phyloP scores from a whole-genome alignment of 2,888 invertebrate genomes.

The Cosmorhoe ocellata region DNA sequence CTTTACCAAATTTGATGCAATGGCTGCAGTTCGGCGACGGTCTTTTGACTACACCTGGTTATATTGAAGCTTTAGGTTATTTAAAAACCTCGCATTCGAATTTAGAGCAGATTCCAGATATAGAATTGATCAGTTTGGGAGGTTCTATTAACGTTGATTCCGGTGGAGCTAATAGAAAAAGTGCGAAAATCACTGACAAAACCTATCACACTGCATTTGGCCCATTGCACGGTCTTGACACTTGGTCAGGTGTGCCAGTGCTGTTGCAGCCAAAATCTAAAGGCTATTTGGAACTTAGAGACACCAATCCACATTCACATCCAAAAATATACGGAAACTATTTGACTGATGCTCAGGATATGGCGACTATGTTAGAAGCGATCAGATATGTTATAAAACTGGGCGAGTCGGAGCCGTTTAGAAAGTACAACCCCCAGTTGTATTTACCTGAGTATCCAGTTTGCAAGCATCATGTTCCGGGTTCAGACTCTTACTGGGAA shows the following conservation, averaged over 20 bases:
- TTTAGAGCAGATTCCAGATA: conserved; percentile 83
- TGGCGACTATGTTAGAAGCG: conserved; percentile 82
- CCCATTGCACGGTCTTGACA: conserved; percentile 80
- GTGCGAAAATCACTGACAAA: conserved; percentile 81
- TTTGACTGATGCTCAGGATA: conserved; percentile 85
- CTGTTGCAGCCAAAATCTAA: conserved; percentile 88
- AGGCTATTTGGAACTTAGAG: conserved; percentile 86
- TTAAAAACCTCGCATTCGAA: conserved; percentile 82
- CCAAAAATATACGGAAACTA: conserved; percentile 92
- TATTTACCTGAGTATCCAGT: conserved; percentile 78
- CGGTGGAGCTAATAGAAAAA: conserved; percentile 75
- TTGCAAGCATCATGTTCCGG: conserved; percentile 74
- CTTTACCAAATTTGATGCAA: conserved; percentile 64
- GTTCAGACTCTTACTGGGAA: conserved; percentile 86
- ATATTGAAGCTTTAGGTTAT: conserved; percentile 86
- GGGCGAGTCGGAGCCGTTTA: conserved; percentile 82
- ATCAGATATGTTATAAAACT: conserved; percentile 84
- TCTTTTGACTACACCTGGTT: conserved; percentile 83
- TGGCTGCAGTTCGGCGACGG: conserved; percentile 80
- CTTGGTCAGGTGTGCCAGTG: conserved; percentile 86
- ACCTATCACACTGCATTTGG: conserved; percentile 82
- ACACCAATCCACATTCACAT: conserved; percentile 87
- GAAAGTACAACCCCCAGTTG: conserved; percentile 78
- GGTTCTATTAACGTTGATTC: conserved; percentile 85
- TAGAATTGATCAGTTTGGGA: conserved; percentile 84